phyloP scores from a whole-genome alignment of 2,113 vertebrate genomes.

The Xiphophorus hellerii region DNA sequence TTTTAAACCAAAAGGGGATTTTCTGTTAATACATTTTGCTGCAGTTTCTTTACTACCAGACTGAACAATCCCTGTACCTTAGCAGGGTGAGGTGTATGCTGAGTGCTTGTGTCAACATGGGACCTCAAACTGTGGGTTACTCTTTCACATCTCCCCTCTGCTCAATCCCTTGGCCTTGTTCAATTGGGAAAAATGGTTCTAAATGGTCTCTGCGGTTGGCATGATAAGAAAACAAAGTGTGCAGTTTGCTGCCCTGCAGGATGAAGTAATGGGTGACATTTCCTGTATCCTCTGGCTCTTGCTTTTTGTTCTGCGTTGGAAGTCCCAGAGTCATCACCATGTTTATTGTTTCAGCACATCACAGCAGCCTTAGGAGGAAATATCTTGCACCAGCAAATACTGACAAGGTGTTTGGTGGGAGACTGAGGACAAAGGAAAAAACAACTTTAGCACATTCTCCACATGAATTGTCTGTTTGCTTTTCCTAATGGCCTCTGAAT shows the following conservation, averaged over 20 bases:
- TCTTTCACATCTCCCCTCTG: constrained; percentile 1
- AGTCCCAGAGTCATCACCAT: constrained; percentile 21
- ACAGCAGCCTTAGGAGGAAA: constrained; percentile 26
- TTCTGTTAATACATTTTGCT: constrained; percentile 42
- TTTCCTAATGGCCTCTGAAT: constrained; percentile 24
- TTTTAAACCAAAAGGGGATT: constrained; percentile 41
- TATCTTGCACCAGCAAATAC: constrained; percentile 16
- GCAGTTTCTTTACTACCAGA: constrained; percentile 30
- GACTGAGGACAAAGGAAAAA: constrained; percentile 25
- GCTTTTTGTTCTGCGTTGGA: constrained; percentile 25
- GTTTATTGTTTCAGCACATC: constrained; percentile 35
- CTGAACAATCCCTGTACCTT: constrained; percentile 26
- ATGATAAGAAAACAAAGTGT: constrained; percentile 13
- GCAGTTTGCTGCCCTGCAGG: constrained; percentile 19
- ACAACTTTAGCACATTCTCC: constrained; percentile 25
- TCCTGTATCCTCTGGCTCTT: constrained; percentile 39
- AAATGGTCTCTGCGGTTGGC: constrained; percentile 3
- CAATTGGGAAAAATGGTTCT: not conserved
- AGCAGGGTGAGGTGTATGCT: constrained; percentile 19
- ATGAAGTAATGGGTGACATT: constrained; percentile 32
- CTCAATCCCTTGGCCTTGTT: constrained; percentile 2
- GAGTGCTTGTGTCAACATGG: constrained; percentile 7
- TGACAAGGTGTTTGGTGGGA: constrained; percentile 33
- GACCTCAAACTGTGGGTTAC: constrained; percentile 11
- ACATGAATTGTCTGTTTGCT: constrained; percentile 16